phyloP scores from a whole-genome alignment of 2,888 invertebrate genomes.

The Catocala nupta region DNA sequence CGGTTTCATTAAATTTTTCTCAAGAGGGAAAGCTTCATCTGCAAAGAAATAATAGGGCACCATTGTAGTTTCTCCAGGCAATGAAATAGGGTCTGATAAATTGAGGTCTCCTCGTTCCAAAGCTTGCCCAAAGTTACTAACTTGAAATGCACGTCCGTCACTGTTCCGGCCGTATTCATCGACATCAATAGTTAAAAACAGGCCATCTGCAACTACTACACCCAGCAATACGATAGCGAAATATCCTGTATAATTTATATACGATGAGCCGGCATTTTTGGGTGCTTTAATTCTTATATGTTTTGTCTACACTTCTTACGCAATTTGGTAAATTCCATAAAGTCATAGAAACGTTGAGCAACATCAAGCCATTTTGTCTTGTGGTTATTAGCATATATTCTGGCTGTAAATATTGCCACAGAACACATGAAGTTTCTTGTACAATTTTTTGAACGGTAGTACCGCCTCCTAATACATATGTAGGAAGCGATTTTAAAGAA shows the following conservation, averaged over 20 bases:
- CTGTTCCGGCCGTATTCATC: slow-evolving; percentile 48
- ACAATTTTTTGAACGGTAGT: slow-evolving; percentile 14
- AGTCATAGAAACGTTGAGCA: slow-evolving; percentile 34
- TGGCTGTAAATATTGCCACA: slow-evolving; percentile 6
- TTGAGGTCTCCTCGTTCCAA: slow-evolving; percentile 26
- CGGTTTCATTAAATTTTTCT: slow-evolving; percentile 30
- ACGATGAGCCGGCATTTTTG: slow-evolving; percentile 36
- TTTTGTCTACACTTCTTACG: slow-evolving; percentile 42
- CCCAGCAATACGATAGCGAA: slow-evolving; percentile 41
- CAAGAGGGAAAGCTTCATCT: slow-evolving; percentile 41
- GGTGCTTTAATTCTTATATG: slow-evolving; percentile 41
- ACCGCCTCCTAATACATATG: neutral
- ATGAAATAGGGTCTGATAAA: slow-evolving; percentile 35
- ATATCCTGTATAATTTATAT: slow-evolving; percentile 18
- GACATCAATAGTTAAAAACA: slow-evolving; percentile 44
- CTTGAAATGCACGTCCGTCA: slow-evolving; percentile 46
- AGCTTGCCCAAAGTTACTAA: slow-evolving; percentile 36
- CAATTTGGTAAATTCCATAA: slow-evolving; percentile 49
- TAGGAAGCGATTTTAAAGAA: too few relatives aligned
- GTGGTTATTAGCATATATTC: slow-evolving; percentile 17
- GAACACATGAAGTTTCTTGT: slow-evolving; percentile 3
- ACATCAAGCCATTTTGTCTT: slow-evolving; percentile 32
- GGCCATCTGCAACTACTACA: slow-evolving; percentile 45
- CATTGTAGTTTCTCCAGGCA: slow-evolving; percentile 33
- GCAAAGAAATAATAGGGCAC: slow-evolving; percentile 39